phyloP scores from a whole-genome alignment of 1,140 invertebrate genomes.

The Eufriesea mexicana region DNA sequence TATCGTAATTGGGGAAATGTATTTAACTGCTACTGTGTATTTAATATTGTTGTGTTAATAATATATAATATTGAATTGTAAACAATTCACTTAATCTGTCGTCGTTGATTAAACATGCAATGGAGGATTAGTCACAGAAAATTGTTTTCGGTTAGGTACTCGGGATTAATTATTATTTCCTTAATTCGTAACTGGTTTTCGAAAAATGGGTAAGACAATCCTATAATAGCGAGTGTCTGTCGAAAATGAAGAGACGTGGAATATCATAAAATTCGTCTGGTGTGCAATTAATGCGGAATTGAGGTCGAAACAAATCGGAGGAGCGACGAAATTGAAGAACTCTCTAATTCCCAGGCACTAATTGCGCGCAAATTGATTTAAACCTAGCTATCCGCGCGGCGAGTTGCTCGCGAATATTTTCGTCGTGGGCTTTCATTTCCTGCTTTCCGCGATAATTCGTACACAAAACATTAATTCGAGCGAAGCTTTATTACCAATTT shows the following conservation, averaged over 20 bases:
- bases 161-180: too few species aligned
- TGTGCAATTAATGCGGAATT: background rate
- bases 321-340: slow-evolving; percentile 16
- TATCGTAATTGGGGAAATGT: too few species aligned
- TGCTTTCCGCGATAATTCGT: background rate
- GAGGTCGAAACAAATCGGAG: background rate
- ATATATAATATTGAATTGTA: too few species aligned
- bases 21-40: too few species aligned
- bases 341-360: slow-evolving; percentile 16
- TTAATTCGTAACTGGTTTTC: too few species aligned
- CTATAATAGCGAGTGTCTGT: background rate
- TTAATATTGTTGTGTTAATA: too few species aligned
- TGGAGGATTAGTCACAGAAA: too few species aligned
- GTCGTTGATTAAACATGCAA: too few species aligned
- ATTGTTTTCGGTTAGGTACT: too few species aligned
- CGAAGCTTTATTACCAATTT: background rate
- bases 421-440: background rate
- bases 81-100: too few species aligned
- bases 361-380: slow-evolving; percentile 29
- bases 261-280: background rate
- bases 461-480: background rate
- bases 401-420: background rate
- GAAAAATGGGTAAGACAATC: background rate
- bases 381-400: background rate
- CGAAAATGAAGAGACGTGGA: background rate